Evolutionary conservation across 2,113 vertebrate genomes (phyloP).

Genomic region (Helogale parvula): DNA sequence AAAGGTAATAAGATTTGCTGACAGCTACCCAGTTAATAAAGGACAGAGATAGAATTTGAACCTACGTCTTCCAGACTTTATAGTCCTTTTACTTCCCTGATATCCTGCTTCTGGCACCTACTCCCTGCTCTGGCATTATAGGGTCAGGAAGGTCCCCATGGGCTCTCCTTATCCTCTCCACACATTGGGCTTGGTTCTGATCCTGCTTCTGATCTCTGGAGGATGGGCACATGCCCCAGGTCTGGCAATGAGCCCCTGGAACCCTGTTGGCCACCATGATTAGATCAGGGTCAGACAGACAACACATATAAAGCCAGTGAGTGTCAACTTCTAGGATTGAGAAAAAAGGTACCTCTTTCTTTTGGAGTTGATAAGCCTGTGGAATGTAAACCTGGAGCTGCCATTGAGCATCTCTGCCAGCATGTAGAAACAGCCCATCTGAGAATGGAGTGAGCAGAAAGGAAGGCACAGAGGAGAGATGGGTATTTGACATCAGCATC

Average conservation of each 20-base stretch:
- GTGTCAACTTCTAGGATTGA: not conserved
- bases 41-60: not conserved
- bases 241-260: not conserved
- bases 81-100: not conserved
- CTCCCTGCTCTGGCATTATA: not conserved
- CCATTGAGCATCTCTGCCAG: not conserved
- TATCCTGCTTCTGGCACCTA: not conserved
- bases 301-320: not conserved
- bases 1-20: not conserved
- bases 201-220: not conserved
- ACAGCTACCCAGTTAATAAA: not conserved
- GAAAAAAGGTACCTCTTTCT: not conserved
- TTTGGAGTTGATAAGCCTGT: not conserved
- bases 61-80: not conserved
- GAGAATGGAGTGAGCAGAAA: not conserved
- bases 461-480: not conserved
- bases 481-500: not conserved
- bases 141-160: not conserved
- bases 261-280: not conserved
- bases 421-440: not conserved
- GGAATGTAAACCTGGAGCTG: not conserved
- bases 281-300: not conserved
- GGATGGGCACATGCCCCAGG: not conserved
- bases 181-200: accelerated
- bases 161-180: not conserved